phyloP scores from a whole-genome alignment of 2,888 invertebrate species.

The Dione vanillae region DNA sequence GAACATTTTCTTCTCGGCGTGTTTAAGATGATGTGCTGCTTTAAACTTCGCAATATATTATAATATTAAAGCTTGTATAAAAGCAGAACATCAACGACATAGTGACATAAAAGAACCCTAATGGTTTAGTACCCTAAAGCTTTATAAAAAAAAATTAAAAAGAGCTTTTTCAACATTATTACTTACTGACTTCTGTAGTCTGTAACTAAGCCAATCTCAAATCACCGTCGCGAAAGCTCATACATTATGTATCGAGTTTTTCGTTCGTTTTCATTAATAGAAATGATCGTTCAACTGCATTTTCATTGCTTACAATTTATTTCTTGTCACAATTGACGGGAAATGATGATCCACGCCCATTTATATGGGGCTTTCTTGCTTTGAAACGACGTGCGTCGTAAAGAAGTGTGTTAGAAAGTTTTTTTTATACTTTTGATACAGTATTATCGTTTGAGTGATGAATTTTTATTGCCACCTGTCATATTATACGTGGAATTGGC shows the following conservation, averaged over 20 bases:
- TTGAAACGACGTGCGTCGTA: conserved; percentile 14
- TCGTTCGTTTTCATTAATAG: conserved; percentile 43
- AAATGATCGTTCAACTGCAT: conserved; percentile 42
- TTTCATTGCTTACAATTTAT: conserved; percentile 45
- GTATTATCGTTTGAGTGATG: conserved; percentile 1
- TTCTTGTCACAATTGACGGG: conserved; percentile 39
- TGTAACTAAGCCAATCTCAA: background rate
- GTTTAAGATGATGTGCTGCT: too few relatives aligned
- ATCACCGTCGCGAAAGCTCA: conserved; percentile 40
- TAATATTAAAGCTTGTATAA: too few relatives aligned
- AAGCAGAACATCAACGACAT: too few relatives aligned
- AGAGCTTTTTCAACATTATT: too few relatives aligned
- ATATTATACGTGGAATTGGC: background rate
- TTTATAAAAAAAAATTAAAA: too few relatives aligned
- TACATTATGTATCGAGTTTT: conserved; percentile 47
- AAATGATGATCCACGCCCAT: conserved; percentile 42
- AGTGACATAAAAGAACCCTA: too few relatives aligned
- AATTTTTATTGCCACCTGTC: conserved; percentile 6
- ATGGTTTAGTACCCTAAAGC: too few relatives aligned
- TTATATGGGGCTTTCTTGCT: conserved; percentile 26
- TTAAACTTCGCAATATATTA: too few relatives aligned
- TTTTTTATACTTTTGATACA: conserved; percentile 10
- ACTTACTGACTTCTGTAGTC: background rate
- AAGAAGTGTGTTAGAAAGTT: background rate
- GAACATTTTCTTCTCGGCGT: too few relatives aligned